phyloP scores from a whole-genome alignment of 1,140 invertebrate species.

The Gryllus bimaculatus region DNA sequence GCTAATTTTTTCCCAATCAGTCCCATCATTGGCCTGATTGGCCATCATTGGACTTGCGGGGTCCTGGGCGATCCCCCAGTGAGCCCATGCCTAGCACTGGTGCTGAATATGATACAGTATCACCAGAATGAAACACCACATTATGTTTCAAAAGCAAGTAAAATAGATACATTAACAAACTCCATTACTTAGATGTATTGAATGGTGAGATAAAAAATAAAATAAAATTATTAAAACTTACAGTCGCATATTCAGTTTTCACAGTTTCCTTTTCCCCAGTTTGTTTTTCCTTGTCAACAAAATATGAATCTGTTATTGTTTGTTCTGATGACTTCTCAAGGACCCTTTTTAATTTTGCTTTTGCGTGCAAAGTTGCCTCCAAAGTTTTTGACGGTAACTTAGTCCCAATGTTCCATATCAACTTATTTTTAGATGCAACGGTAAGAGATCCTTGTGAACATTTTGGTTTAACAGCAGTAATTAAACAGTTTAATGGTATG shows the following conservation, averaged over 20 bases:
- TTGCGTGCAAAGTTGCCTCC: neutral
- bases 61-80: too few species aligned
- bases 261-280: neutral
- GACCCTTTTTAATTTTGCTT: neutral
- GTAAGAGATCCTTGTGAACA: constrained; percentile 1
- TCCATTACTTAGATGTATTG: too few species aligned
- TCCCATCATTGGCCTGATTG: too few species aligned
- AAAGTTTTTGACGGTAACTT: constrained; percentile 13
- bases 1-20: too few species aligned
- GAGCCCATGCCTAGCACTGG: too few species aligned
- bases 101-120: too few species aligned
- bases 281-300: neutral
- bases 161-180: too few species aligned
- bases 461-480: neutral
- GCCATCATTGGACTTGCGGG: too few species aligned
- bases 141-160: too few species aligned
- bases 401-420: constrained; percentile 11
- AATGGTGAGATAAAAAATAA: neutral
- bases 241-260: neutral
- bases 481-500: neutral
- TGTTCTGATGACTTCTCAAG: neutral
- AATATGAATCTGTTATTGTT: neutral
- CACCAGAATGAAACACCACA: too few species aligned
- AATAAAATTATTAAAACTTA: neutral
- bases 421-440: neutral